Evolutionary conservation across 2,888 invertebrate genomes (phyloP).

Genomic region (Drymonia ruficornis): DNA sequence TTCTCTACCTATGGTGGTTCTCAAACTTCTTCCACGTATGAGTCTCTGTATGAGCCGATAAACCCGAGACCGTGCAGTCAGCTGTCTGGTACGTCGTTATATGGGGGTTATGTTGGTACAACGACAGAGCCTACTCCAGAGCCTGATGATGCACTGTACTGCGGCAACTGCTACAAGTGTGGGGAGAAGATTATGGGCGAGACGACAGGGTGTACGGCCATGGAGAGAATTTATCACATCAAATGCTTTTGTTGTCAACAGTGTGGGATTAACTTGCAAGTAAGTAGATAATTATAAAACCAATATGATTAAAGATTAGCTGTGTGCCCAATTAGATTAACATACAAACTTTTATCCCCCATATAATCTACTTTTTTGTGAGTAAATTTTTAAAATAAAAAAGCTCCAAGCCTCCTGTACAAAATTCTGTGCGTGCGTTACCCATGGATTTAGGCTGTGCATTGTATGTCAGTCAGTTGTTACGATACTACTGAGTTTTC

Average conservation of each 20-base stretch:
- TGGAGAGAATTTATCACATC: conserved; percentile 98
- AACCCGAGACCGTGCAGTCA: conserved; percentile 86
- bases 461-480: too few relatives aligned
- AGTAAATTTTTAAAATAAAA: too few relatives aligned
- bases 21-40: conserved; percentile 87
- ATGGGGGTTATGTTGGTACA: conserved; percentile 86
- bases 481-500: neutral
- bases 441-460: too few relatives aligned
- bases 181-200: conserved; percentile 97
- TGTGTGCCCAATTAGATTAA: too few relatives aligned
- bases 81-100: conserved; percentile 85
- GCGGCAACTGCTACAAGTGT: conserved; percentile 96
- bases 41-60: conserved; percentile 87
- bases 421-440: too few relatives aligned
- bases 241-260: conserved; percentile 97
- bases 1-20: conserved; percentile 84
- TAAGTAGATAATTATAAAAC: conserved; percentile 34
- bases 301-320: too few relatives aligned
- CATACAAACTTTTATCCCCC: too few relatives aligned
- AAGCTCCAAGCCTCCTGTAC: too few relatives aligned
- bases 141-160: conserved; percentile 88
- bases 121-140: conserved; percentile 94
- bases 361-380: too few relatives aligned
- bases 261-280: conserved; percentile 93
- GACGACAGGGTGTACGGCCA: conserved; percentile 98